Evolutionary conservation across 2,113 vertebrate species (phyloP).

Genomic region (Corydoras maculifer): DNA sequence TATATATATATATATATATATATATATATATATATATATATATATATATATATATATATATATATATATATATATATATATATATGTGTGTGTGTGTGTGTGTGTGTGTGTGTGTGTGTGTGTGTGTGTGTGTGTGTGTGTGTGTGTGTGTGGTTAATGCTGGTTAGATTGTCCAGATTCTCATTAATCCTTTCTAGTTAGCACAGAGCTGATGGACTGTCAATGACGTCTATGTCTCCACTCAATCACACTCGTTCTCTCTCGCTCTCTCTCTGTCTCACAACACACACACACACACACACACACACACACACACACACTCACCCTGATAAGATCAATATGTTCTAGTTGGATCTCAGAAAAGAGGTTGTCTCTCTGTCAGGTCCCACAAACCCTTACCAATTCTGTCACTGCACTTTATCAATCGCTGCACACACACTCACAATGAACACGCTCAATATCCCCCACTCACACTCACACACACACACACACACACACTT

Average conservation of each 20-base stretch:
- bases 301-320: constrained; percentile 9
- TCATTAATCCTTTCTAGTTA: constrained; percentile 48
- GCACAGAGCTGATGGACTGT: constrained; percentile 40
- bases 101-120: constrained; percentile 5
- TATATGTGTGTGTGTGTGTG: too few relatives aligned
- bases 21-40: too few relatives aligned
- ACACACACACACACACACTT: constrained; percentile 24
- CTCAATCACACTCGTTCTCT: constrained; percentile 38
- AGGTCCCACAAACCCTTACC: constrained; percentile 34
- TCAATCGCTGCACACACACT: constrained; percentile 10
- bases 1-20: too few relatives aligned
- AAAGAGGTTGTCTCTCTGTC: constrained; percentile 38
- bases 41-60: too few relatives aligned
- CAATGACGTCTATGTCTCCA: constrained; percentile 40
- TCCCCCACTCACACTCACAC: neutral
- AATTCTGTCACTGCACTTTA: constrained; percentile 36
- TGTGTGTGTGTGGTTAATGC: constrained; percentile 10
- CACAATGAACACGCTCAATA: too few relatives aligned
- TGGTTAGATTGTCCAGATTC: constrained; percentile 31
- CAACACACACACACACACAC: constrained; percentile 43
- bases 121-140: neutral
- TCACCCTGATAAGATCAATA: constrained; percentile 41
- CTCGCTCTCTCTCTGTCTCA: constrained; percentile 40
- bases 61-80: too few relatives aligned
- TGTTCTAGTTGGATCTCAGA: constrained; percentile 39